A percentile compares a stretch with the other conserved stretches of the same genome.
Conservation (phyloP, 2,797 vertebrate species). For the Rhinophrynus dorsalis region DNA sequence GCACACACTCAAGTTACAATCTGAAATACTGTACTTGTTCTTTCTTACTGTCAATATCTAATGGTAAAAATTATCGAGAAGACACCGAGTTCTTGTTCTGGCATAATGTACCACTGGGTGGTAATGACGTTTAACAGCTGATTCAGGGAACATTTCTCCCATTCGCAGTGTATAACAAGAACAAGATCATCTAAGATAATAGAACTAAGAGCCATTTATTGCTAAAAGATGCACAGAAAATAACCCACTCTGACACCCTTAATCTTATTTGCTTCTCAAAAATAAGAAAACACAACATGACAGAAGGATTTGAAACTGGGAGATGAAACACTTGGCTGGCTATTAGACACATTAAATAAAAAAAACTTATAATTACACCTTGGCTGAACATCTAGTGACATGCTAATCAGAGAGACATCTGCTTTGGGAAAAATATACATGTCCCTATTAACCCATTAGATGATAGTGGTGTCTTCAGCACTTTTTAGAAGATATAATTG, state of each 20-base stretch:
- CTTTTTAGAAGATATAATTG: too few species aligned
- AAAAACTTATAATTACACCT: background rate
- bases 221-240: conserved; percentile 69
- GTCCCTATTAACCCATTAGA: too few species aligned
- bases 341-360: conserved; percentile 14
- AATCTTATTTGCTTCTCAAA: conserved; percentile 62
- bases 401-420: too few species aligned
- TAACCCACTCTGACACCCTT: conserved; percentile 63
- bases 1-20: conserved; percentile 6
- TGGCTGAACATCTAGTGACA: background rate
- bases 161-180: conserved; percentile 73
- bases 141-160: conserved; percentile 68
- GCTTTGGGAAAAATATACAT: too few species aligned
- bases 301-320: background rate
- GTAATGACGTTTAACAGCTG: conserved; percentile 69
- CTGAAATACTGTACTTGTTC: background rate
- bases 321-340: background rate
- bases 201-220: conserved; percentile 73
- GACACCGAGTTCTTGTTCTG: conserved; percentile 30
- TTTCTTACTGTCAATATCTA: conserved; percentile 24
- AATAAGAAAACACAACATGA: background rate
- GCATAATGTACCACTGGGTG: conserved; percentile 62
- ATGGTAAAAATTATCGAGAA: conserved; percentile 31
- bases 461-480: background rate
- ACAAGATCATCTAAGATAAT: conserved; percentile 71